Percentiles rank a stretch among this genome's conserved stretches.
These are phyloP conservation scores for Lycocorax pyrrhopterus DNA, from an alignment of 2,113 vertebrate species.

Conservation along the genomic window DNA sequence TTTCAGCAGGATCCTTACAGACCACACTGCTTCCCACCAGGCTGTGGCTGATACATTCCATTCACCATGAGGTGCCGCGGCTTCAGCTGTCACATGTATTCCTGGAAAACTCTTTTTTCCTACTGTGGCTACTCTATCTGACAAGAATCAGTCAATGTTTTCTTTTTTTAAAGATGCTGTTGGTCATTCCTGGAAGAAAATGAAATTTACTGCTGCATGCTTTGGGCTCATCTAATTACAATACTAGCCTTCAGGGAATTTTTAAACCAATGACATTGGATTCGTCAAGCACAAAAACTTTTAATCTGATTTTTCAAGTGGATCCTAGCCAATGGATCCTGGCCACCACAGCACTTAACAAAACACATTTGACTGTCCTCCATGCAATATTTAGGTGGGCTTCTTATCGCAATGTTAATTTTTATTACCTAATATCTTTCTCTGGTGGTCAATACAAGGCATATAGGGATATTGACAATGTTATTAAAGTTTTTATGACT, in stretches of 20 bases:
- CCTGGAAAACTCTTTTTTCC: background rate
- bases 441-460: background rate
- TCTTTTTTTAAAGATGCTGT: background rate
- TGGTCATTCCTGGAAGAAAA: constrained; percentile 23
- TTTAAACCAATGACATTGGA: constrained; percentile 36
- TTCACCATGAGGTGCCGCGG: background rate
- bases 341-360: constrained; percentile 44
- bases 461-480: background rate
- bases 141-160: background rate
- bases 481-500: background rate
- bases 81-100: background rate
- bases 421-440: background rate
- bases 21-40: background rate
- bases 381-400: constrained; percentile 24
- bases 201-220: background rate
- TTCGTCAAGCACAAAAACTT: constrained; percentile 42
- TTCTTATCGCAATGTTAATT: background rate
- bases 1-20: background rate
- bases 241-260: constrained; percentile 23
- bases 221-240: constrained; percentile 14
- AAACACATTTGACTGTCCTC: background rate
- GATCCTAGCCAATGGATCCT: constrained; percentile 47
- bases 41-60: background rate
- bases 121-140: background rate
- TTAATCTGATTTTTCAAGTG: constrained; percentile 46